A percentile compares a stretch with the other conserved stretches of the same genome.
Conservation (phyloP, 2,113 vertebrate genomes). For the Hyla sarda region DNA sequence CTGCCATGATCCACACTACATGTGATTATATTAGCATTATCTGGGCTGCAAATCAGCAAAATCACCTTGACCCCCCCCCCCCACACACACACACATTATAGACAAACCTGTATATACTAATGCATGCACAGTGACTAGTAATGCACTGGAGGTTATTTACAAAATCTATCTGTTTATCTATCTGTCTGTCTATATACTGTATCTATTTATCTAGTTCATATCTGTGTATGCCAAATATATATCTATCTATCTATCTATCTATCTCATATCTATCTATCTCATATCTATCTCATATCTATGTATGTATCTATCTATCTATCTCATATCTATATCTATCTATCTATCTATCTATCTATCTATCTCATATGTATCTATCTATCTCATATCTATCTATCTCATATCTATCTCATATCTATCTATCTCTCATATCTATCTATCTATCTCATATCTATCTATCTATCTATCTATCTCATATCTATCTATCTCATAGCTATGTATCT, state of each 20-base stretch:
- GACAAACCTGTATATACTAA: not conserved
- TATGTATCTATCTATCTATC: conserved; percentile 16
- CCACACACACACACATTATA: not conserved
- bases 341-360: not conserved
- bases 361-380: not conserved
- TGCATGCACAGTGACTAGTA: not conserved
- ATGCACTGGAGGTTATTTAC: not conserved
- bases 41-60: not conserved
- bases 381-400: not conserved
- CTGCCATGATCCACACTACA: conserved; percentile 4
- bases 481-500: not conserved
- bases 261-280: conserved; percentile 11
- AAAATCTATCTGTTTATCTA: not conserved
- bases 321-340: not conserved
- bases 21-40: not conserved
- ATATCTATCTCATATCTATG: conserved; percentile 5
- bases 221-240: not conserved
- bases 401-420: not conserved
- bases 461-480: not conserved
- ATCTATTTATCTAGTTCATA: not conserved
- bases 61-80: not conserved
- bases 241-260: conserved; percentile 19
- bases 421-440: not conserved
- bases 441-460: not conserved
- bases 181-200: not conserved